A percentile compares a stretch with the other conserved stretches of the same genome.
phyloP scores from a whole-genome alignment of 2,113 vertebrate genomes.

The Oxyruncus cristatus region DNA sequence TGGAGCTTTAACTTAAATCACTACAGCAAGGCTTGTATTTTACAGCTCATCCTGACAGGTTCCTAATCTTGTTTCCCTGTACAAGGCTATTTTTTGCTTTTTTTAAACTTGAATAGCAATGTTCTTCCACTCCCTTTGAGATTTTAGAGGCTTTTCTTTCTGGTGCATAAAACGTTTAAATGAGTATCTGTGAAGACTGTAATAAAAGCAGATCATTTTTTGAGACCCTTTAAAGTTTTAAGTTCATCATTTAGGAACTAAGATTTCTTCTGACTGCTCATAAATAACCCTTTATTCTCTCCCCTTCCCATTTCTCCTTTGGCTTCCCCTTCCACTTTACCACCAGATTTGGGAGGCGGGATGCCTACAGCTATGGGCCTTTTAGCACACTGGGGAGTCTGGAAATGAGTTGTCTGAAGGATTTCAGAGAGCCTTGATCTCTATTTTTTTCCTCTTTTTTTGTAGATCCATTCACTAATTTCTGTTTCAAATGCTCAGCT shows the following conservation, averaged over 20 bases:
- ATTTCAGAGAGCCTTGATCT: neutral
- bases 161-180: neutral
- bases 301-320: neutral
- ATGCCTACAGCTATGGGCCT: neutral
- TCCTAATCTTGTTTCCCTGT: neutral
- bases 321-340: neutral
- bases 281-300: neutral
- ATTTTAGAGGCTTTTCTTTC: neutral
- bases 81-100: neutral
- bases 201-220: neutral
- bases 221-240: neutral
- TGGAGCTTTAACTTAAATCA: neutral
- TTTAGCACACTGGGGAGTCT: neutral
- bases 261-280: neutral
- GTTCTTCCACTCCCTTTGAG: neutral
- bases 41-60: neutral
- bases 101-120: neutral
- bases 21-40: neutral
- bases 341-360: neutral
- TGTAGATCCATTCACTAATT: neutral
- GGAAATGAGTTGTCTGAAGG: neutral
- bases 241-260: neutral
- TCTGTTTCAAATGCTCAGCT: neutral
- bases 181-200: neutral
- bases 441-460: neutral